Evolutionary conservation across 2,888 invertebrate species (phyloP), one percentile per base, ranked within the genome.

Genomic region (Anaspis maculata): DNA sequence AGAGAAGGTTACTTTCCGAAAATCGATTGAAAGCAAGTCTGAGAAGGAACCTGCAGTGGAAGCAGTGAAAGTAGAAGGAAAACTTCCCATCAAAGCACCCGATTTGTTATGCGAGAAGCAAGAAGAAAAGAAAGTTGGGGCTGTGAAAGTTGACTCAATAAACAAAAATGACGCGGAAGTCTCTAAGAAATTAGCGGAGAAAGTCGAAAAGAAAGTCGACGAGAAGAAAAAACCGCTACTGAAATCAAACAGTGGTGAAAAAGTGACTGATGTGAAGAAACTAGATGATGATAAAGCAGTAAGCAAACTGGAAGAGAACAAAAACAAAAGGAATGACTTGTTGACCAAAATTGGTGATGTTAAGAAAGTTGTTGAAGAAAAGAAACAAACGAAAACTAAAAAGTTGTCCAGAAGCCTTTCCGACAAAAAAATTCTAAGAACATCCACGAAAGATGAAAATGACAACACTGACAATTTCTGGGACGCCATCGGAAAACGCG

Each of bases 401-500:
- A 28, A 7, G 11, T 26, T 19, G 9, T 6, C 21, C 21, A 41
- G 45, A 55, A 14, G 46, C 52, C 25, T 49, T 12, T 7, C 3
- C 2, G 12, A 42, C 34, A 40, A 42, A 27, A 31, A 27, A 22
- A 19, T 21, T 32, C 10, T 16, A 22, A 42, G 31, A 28, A 28
- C 12, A 28, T 24, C 5, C 10, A 16, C 41, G 7, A 19, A 31
- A 22, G 25, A 27, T 23, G 37, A 27, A 36, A 33, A n/a, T 25
- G 33, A 27, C 31, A 33, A 21, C 14, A 21, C 5, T 34, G 19
- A 27, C 30, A 39, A 79, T 54, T 79, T 79, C 63, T 79, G 79
- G 79, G 70, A 72, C 14, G 71, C 70, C 62, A 76, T 79, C 40
- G 79, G 75, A 3, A 71, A 74, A 45, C 64, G 79, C 38, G 79